phyloP scores from a whole-genome alignment of 1,140 invertebrate genomes.

The Philopotamus ludificatus region DNA sequence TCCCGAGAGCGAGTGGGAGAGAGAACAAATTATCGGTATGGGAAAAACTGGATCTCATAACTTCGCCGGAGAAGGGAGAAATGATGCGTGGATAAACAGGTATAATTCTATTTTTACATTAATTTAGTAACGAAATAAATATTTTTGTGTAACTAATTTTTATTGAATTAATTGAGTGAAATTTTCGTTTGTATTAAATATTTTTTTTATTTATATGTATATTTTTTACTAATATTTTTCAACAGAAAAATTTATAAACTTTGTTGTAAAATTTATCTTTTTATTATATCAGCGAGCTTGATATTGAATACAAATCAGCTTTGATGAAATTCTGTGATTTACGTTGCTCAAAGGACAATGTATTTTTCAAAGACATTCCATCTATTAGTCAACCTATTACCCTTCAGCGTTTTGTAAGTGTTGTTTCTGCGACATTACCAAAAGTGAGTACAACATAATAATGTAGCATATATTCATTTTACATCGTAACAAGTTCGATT shows the following conservation, averaged over 20 bases:
- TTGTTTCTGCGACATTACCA: conserved; percentile 51
- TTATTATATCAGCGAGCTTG: conserved; percentile 45
- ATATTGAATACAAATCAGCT: conserved; percentile 49
- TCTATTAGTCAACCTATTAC: conserved; percentile 50
- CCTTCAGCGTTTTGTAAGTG: conserved; percentile 45
- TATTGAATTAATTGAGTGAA: too few species aligned
- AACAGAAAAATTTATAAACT: neutral
- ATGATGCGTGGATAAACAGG: conserved; percentile 55
- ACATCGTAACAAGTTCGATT: too few species aligned
- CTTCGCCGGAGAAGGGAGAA: conserved; percentile 43
- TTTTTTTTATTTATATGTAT: too few species aligned
- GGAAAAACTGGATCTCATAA: conserved; percentile 15
- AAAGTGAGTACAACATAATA: conserved; percentile 44
- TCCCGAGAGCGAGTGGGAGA: conserved; percentile 43
- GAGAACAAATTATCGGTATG: conserved; percentile 33
- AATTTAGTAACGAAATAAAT: too few species aligned
- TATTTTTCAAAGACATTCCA: conserved; percentile 48
- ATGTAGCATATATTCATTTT: too few species aligned
- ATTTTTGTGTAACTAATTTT: too few species aligned
- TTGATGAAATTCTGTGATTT: conserved; percentile 50
- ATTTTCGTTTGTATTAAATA: too few species aligned
- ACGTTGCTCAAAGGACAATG: conserved; percentile 47
- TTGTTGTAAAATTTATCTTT: neutral
- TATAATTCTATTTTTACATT: conserved; percentile 36
- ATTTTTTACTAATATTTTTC: neutral